Conservation (phyloP, 2,888 invertebrate species). For the Acholoe squamosa region DNA sequence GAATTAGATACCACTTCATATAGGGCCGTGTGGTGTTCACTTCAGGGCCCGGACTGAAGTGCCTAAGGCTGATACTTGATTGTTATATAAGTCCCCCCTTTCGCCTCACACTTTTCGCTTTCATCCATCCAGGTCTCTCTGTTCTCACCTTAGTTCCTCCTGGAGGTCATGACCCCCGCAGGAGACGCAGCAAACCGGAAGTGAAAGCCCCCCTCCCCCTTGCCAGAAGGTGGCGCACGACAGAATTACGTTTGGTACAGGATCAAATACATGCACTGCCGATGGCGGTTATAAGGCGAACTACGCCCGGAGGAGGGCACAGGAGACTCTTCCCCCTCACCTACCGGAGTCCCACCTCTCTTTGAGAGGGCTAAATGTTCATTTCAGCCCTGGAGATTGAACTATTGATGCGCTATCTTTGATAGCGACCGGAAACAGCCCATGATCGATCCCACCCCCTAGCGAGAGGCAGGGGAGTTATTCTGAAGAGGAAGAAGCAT, state of each 20-base stretch:
- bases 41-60: neutral
- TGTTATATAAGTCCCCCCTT: constrained; percentile 45
- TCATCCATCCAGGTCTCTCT: neutral
- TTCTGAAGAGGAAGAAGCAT: constrained; percentile 1
- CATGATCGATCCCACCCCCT: constrained; percentile 28
- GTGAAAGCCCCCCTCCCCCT: neutral
- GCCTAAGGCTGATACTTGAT: neutral
- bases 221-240: neutral
- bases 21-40: neutral
- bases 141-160: constrained; percentile 3
- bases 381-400: constrained; percentile 37
- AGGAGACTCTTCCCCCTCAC: neutral
- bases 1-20: constrained; percentile 43
- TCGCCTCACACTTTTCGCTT: neutral
- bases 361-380: constrained; percentile 32
- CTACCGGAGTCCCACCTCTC: neutral
- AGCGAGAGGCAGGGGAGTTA: neutral
- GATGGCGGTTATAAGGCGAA: neutral
- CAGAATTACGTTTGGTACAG: constrained; percentile 16
- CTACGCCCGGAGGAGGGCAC: neutral
- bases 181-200: constrained; percentile 21
- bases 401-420: constrained; percentile 39
- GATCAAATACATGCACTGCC: neutral
- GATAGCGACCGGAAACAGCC: constrained; percentile 13
- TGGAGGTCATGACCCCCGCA: neutral